Evolutionary conservation across 1,140 invertebrate genomes (phyloP), one percentile per base, ranked within the genome.

Genomic region (Ceratitis capitata): DNA sequence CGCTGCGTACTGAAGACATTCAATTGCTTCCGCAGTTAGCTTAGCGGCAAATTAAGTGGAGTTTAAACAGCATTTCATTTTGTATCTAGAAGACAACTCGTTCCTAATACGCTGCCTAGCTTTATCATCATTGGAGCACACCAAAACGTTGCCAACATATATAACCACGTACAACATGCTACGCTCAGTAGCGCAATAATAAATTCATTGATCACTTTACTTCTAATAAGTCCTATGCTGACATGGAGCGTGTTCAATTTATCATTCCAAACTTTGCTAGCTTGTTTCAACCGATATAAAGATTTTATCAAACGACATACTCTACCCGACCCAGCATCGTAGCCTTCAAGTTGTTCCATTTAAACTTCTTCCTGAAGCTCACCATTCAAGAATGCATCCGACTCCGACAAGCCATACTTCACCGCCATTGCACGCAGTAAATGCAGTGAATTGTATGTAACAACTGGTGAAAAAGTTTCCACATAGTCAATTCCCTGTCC

Each of bases 231-330:
- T 12, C 29, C 32, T 1, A 49, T 0, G 16, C 47, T 49, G n/a
- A n/a, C n/a, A n/a, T n/a, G n/a, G n/a, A 64, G 7, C 9, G 58
- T 26, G 29, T n/a, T 26, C 7, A 78, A 16, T 78, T 78, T 6
- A 6, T 78, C 14, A 86, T 92, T 90, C 91, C 92, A 93, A 14
- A 86, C 88, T 29, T 88, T 85, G n/a, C 91, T 88, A 42, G 92
- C 88, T 87, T 93, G 92, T 87, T 93, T 92, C 4, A 93, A 86
- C 0, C 90, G 90, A 86, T 93, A 93, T 3, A 93, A 26, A 23
- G 88, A 88, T 86, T 91, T 92, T 26, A 88, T 88, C 32, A 93
- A 61, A 39, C 74, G 88, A 32, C 86, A 92, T 61, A 88, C 88
- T 88, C 85, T 88, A 61, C 45, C 86, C 12, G 84, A 26, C n/a